A percentile compares a stretch with the other conserved stretches of the same genome.
phyloP scores from a whole-genome alignment of 2,888 invertebrate genomes.

The Mythimna pallens region DNA sequence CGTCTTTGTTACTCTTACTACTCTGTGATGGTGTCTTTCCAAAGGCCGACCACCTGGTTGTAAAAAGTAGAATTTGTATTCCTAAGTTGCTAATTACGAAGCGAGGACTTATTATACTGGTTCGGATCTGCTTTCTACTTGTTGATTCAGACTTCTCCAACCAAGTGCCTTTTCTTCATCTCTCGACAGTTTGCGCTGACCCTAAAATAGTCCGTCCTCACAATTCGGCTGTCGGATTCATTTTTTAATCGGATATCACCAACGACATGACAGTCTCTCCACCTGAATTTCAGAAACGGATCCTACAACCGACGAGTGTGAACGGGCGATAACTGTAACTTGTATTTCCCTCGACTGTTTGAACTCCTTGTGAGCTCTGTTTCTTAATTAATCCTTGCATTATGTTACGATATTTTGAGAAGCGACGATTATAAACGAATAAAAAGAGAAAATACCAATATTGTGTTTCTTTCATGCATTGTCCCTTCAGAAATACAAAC shows the following conservation, averaged over 20 bases:
- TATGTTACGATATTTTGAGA: conserved; percentile 44
- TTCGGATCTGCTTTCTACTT: background rate
- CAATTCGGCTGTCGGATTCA: background rate
- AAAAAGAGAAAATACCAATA: conserved; percentile 49
- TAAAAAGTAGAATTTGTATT: background rate
- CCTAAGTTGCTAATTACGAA: no score
- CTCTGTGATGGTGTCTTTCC: no score
- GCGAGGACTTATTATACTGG: background rate
- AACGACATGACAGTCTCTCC: no score
- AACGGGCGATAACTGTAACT: background rate
- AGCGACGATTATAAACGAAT: conserved; percentile 41
- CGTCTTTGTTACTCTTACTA: no score
- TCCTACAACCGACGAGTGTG: background rate
- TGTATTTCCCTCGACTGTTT: conserved; percentile 28
- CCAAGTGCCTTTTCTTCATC: background rate
- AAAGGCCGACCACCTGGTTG: background rate
- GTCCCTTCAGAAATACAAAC: background rate
- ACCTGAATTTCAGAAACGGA: background rate
- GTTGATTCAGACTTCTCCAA: background rate
- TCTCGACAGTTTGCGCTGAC: conserved; percentile 6
- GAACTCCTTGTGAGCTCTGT: conserved; percentile 12
- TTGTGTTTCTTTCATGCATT: conserved; percentile 14
- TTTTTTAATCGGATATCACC: background rate
- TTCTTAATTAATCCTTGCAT: conserved; percentile 29
- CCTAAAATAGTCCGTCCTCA: background rate